A percentile compares a stretch with the other conserved stretches of the same genome.
These are phyloP conservation scores for Haliclystus octoradiatus DNA, from an alignment of 30 jellyfish, hydroid and myxozoan genomes.

Conservation along the genomic window DNA sequence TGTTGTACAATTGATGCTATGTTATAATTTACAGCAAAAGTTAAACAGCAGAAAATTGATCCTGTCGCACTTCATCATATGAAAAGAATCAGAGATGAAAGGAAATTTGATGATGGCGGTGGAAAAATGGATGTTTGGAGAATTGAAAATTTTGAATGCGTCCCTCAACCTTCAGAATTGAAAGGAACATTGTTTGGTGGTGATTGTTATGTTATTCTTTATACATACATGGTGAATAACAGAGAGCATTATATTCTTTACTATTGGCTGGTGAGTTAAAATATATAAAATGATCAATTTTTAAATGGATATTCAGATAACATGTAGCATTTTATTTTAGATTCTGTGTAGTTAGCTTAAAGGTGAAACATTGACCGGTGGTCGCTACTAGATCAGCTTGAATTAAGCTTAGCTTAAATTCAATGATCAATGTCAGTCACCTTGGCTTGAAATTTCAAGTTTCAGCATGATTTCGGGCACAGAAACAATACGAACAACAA, in stretches of 20 bases:
- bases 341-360: too few species aligned
- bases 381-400: too few species aligned
- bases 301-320: too few species aligned
- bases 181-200: constrained; percentile 92
- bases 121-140: constrained; percentile 92
- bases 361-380: too few species aligned
- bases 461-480: too few species aligned
- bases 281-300: too few species aligned
- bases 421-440: too few species aligned
- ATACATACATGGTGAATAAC: constrained; percentile 55
- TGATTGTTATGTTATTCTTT: constrained; percentile 76
- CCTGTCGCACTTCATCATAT: constrained; percentile 66
- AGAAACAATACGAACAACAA: too few species aligned
- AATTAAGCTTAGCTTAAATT: too few species aligned
- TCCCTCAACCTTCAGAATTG: constrained; percentile 63
- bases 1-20: too few species aligned
- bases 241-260: constrained; percentile 62
- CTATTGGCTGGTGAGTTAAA: constrained; percentile 86
- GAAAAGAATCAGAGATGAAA: constrained; percentile 55
- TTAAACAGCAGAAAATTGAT: constrained; percentile 74
- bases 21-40: constrained; percentile 35
- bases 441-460: too few species aligned
- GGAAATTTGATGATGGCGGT: constrained; percentile 81
- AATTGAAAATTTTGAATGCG: constrained; percentile 67
- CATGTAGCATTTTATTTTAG: too few species aligned